Conservation (phyloP, 2,113 vertebrate genomes). For the Alethe diademata region DNA sequence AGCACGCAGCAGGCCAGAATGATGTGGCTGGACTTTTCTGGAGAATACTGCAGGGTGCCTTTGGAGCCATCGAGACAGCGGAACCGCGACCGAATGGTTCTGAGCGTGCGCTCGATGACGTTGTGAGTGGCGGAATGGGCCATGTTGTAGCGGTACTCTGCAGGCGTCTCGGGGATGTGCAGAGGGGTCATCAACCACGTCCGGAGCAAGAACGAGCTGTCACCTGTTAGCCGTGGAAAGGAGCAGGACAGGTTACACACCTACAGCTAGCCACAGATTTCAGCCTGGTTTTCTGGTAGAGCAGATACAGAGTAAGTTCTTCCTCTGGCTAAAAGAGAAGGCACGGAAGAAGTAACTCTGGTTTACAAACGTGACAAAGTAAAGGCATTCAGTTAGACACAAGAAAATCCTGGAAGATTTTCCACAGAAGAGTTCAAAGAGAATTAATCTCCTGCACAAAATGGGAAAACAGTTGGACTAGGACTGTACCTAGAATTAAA, state of each 20-base stretch:
- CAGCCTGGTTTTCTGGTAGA: neutral
- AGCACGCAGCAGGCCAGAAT: constrained; percentile 94
- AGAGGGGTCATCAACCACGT: constrained; percentile 94
- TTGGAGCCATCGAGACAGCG: constrained; percentile 91
- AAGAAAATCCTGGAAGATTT: neutral
- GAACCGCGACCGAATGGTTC: constrained; percentile 88
- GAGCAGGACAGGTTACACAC: neutral
- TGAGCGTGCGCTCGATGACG: constrained; percentile 87
- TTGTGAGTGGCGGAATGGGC: constrained; percentile 87
- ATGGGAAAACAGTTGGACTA: neutral
- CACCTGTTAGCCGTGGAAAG: constrained; percentile 73
- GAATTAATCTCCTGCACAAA: neutral
- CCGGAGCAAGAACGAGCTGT: constrained; percentile 82
- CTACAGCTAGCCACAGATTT: neutral
- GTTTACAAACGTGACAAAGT: neutral
- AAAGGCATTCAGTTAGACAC: neutral
- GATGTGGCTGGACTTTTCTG: constrained; percentile 92
- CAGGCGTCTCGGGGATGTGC: constrained; percentile 81
- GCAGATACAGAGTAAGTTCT: neutral
- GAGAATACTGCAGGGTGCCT: constrained; percentile 92
- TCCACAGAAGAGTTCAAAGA: neutral
- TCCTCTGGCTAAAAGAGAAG: neutral
- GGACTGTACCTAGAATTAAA: neutral
- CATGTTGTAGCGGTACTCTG: constrained; percentile 88
- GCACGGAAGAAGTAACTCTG: fast-evolving